Evolutionary conservation across 1,140 invertebrate species (phyloP), one percentile per base, ranked within the genome.

Genomic region (Drosophila grimshawi): DNA sequence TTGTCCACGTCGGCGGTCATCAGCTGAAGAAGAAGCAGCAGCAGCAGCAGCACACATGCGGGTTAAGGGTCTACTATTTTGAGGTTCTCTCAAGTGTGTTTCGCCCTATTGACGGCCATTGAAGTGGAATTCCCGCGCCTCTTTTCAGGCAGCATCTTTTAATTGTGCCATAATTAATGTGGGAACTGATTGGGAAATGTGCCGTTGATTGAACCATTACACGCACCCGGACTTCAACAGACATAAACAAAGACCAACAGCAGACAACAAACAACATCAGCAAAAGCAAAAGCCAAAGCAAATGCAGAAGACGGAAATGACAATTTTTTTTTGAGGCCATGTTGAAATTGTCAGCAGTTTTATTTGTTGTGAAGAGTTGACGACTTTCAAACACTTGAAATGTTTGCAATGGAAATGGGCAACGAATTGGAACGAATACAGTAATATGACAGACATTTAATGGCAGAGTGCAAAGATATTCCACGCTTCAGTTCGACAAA

Each of bases 141-240:
- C 29, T 39, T 35, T 59, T 27, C 48, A n/a, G 10, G 30, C 32
- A 57, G 63, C 70, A 48, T 85, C 53, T 79, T 81, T 88, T 86
- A 88, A 89, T 88, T 88, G 83, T 89, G 69, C 66, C 85, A 83
- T 88, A 88, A 88, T 88, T 88, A 88, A 88, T 88, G 83, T 88
- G 83, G 83, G 83, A 88, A 86, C 70, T 53, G 69, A 73, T 67
- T 80, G 62, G 67, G 63, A 67, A 77, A 88, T 75, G 69, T 52
- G 60, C 55, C 33, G 83, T 43, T 77, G 83, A 88, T 88, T 88
- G 83, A 89, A 85, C 75, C 46, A 83, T 78, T 60, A 76, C 79
- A 81, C 53, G 66, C 67, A 63, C 32, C 46, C 64, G 51, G 53
- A 55, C 46, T 59, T 45, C 6, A 19, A 19, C 19, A n/a, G 11